Evolutionary conservation across 2,113 vertebrate species (phyloP).

Genomic region (Engraulis encrasicolus): DNA sequence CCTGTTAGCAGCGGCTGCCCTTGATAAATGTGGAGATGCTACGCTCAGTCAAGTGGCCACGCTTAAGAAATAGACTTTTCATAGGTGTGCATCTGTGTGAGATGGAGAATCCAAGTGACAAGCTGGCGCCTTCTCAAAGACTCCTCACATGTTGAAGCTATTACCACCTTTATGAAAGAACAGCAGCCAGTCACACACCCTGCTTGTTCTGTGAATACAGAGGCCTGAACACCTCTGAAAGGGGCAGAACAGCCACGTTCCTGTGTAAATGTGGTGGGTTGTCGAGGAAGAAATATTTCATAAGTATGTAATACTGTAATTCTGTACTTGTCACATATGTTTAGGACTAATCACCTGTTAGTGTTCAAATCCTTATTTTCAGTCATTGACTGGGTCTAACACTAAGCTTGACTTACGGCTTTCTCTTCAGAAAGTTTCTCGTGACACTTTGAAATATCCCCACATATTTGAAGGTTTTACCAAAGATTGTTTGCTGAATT

Average conservation of each 20-base stretch:
- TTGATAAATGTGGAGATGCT: constrained; percentile 29
- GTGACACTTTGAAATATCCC: too few species aligned
- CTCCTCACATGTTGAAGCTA: background rate
- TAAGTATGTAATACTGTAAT: too few species aligned
- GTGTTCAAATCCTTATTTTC: background rate
- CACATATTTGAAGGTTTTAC: too few species aligned
- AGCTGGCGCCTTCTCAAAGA: background rate
- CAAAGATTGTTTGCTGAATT: too few species aligned
- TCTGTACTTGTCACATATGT: too few species aligned
- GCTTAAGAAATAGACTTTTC: background rate
- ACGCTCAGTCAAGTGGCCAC: background rate
- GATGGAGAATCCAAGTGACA: background rate
- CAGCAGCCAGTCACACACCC: background rate
- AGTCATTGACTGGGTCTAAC: background rate
- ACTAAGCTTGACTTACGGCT: background rate
- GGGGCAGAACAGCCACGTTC: too few species aligned
- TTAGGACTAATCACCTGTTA: too few species aligned
- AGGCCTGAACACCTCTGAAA: background rate
- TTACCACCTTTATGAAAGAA: background rate
- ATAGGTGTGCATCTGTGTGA: constrained; percentile 1
- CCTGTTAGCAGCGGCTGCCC: constrained; percentile 10
- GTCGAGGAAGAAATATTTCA: too few species aligned
- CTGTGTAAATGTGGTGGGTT: too few species aligned
- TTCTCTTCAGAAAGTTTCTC: too few species aligned
- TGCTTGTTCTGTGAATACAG: background rate